Evolutionary conservation across 2,888 invertebrate species (phyloP), one percentile per base, ranked within the genome.

Genomic region (Apodemia duryi): DNA sequence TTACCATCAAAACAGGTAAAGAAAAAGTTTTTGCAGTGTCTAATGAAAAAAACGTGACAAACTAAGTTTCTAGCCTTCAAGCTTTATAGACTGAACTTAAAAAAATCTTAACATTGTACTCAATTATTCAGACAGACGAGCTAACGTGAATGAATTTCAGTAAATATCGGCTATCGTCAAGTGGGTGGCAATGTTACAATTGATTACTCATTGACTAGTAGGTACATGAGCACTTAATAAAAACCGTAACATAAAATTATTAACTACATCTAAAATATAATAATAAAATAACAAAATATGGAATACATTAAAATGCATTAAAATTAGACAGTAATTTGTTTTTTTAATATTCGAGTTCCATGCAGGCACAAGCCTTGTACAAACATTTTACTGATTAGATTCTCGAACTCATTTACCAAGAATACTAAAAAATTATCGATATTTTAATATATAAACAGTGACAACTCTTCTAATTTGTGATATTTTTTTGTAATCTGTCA

Each of bases 171-270:
- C 13, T 46, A 13, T 5, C 46, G 46, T 46, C 46, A 46, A 46
- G 13, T 11, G 1, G 46, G 4, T 13, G 13, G 43, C 11, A 10
- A 43, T 13, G 13, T 46, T 46, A 46, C 13, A 46, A 13, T 11
- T 43, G 43, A 54, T 57, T 29, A 32, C 57, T 32, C 57, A 57
- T 29, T 57, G 57, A 57, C 32, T 57, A 57, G 57, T 57, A 57
- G 57, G 57, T 57, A 57, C 57, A 57, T 57, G 57, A 57, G 57
- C 29, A 57, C 32, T 57, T 57, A 57, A 52, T 28, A 13, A 11
- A 57, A 29, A 32, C 11, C 13, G 57, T 57, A 29, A 57, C 10
- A 32, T 29, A 57, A 32, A 1, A 13, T 5, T 57, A 57, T 21
- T 1, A 46, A 13, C 11, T 46, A 57, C 13, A 54, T 11, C 28